Percentiles rank a stretch among this genome's conserved stretches.
These are phyloP conservation scores for Siniperca scherzeri DNA, from an alignment of 2,797 vertebrate species.

Conservation along the genomic window DNA sequence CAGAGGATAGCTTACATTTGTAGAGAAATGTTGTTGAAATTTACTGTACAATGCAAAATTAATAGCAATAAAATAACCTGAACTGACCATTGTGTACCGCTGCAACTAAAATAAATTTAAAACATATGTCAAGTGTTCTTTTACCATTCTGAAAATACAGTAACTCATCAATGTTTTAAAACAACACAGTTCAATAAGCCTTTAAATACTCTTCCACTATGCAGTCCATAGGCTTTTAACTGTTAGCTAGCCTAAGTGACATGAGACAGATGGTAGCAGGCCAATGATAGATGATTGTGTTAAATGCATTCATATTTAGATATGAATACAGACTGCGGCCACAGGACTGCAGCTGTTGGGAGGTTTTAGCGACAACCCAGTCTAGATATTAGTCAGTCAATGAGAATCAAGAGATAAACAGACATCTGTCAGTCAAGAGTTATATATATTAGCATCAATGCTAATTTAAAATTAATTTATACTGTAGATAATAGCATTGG, in stretches of 20 bases:
- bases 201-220: neutral
- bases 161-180: neutral
- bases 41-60: neutral
- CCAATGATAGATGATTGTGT: neutral
- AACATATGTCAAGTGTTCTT: neutral
- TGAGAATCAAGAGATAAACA: neutral
- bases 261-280: neutral
- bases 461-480: neutral
- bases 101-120: neutral
- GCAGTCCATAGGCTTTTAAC: neutral
- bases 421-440: neutral
- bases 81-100: neutral
- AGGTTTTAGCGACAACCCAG: neutral
- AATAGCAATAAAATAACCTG: neutral
- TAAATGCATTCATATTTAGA: slow-evolving; percentile 19
- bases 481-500: neutral
- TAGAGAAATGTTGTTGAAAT: neutral
- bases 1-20: neutral
- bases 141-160: neutral
- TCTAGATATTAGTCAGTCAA: neutral
- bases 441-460: neutral
- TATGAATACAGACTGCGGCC: neutral
- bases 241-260: neutral
- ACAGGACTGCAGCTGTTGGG: slow-evolving; percentile 7
- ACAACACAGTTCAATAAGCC: neutral